These are phyloP conservation scores for Baronia brevicornis DNA, from an alignment of 2,888 invertebrate species.

Conservation along the genomic window DNA sequence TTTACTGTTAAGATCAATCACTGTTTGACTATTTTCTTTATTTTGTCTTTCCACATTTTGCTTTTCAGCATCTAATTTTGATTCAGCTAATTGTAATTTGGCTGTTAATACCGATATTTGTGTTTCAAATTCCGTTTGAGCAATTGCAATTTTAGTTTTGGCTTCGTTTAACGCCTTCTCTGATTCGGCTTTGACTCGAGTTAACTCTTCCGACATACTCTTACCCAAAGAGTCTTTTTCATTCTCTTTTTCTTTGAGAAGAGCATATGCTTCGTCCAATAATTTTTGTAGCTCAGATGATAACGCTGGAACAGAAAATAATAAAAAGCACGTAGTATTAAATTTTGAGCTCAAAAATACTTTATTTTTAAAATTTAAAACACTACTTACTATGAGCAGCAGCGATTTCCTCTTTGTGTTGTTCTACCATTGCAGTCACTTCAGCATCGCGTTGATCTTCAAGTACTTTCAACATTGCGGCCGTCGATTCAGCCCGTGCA, in stretches of 20 bases:
- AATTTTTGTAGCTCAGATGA: constrained; percentile 68
- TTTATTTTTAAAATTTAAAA: not conserved
- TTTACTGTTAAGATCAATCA: constrained; percentile 64
- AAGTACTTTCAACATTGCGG: constrained; percentile 41
- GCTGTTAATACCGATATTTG: constrained; percentile 72
- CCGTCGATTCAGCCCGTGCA: constrained; percentile 55
- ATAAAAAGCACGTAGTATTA: constrained; percentile 5
- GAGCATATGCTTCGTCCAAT: constrained; percentile 68
- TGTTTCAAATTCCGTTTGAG: constrained; percentile 76
- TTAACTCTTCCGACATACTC: constrained; percentile 65
- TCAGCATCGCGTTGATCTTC: constrained; percentile 55
- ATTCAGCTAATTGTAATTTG: constrained; percentile 70
- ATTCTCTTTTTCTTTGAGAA: constrained; percentile 67
- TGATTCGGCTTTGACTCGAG: constrained; percentile 63
- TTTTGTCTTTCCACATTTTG: constrained; percentile 63
- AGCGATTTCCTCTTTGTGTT: constrained; percentile 60
- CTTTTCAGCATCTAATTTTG: constrained; percentile 62
- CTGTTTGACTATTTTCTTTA: constrained; percentile 63
- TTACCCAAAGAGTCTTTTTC: constrained; percentile 69
- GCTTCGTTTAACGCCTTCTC: constrained; percentile 67
- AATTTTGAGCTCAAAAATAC: not conserved
- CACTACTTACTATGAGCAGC: constrained; percentile 57
- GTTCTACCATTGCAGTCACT: constrained; percentile 40
- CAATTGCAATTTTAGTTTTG: constrained; percentile 80
- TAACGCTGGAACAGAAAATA: constrained; percentile 47